These are phyloP conservation scores for Capreolus pygargus DNA, from an alignment of 2,113 vertebrate species.

Conservation along the genomic window DNA sequence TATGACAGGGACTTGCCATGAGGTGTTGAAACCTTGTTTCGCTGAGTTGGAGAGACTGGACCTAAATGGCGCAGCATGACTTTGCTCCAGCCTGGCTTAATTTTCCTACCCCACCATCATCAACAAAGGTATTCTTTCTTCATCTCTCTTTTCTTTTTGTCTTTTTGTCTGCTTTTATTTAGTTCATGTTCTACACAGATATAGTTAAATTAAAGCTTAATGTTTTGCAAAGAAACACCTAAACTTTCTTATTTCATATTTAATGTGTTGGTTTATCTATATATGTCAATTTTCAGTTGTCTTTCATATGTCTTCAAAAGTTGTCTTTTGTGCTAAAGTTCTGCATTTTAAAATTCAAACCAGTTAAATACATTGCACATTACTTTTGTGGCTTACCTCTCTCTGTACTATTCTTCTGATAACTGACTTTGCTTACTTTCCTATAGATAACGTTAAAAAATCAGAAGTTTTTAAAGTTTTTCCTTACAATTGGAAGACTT, in stretches of 20 bases:
- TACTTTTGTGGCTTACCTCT: background rate
- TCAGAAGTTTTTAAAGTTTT: background rate
- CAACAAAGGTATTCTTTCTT: slow-evolving; percentile 81
- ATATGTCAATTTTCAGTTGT: background rate
- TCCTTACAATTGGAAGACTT: background rate
- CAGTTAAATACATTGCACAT: background rate
- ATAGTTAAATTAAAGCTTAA: background rate
- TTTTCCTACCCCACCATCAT: slow-evolving; percentile 86
- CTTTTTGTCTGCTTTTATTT: background rate
- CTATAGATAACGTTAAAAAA: background rate
- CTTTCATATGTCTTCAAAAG: too few relatives aligned
- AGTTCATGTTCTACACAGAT: background rate
- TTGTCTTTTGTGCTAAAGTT: background rate
- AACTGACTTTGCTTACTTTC: background rate
- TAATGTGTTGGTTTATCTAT: background rate
- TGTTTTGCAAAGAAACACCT: background rate
- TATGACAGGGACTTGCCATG: slow-evolving; percentile 82
- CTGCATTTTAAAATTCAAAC: background rate
- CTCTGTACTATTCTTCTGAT: background rate
- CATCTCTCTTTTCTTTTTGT: background rate
- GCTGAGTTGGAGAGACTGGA: slow-evolving; percentile 80
- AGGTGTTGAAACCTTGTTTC: slow-evolving; percentile 86
- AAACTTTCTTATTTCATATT: background rate
- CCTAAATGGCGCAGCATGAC: slow-evolving; percentile 92
- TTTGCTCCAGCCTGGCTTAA: slow-evolving; percentile 91